Percentiles rank a stretch among this genome's conserved stretches.
These are phyloP conservation scores for Apis laboriosa DNA, from an alignment of 1,140 invertebrate genomes.

Conservation along the genomic window DNA sequence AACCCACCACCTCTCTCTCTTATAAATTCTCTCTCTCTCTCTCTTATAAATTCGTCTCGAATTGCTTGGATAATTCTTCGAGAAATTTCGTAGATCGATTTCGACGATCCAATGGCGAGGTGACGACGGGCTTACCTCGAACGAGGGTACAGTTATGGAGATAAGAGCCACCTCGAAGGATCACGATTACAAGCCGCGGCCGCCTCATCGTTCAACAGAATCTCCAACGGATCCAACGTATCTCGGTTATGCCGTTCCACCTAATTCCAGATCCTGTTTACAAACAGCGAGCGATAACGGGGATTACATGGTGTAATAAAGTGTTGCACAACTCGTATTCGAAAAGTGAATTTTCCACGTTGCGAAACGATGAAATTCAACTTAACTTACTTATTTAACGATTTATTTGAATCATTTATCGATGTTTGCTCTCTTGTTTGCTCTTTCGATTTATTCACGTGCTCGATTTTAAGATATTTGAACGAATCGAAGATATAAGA, in stretches of 20 bases:
- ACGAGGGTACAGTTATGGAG: conserved; percentile 62
- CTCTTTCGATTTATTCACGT: too few relatives aligned
- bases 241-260: conserved; percentile 56
- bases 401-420: neutral
- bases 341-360: conserved; percentile 11
- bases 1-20: too few relatives aligned
- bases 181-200: conserved; percentile 61
- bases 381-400: conserved; percentile 7
- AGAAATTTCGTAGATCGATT: conserved; percentile 48
- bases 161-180: conserved; percentile 66
- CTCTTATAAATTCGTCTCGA: neutral
- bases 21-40: neutral
- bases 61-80: neutral
- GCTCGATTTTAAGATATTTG: too few relatives aligned
- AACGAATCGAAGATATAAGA: too few relatives aligned
- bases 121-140: conserved; percentile 24
- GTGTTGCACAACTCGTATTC: neutral
- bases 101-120: conserved; percentile 13
- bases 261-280: conserved; percentile 64
- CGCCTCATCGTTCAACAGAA: conserved; percentile 61
- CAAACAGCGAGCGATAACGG: conserved; percentile 47
- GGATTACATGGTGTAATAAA: neutral
- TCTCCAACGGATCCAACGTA: conserved; percentile 58
- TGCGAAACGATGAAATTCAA: too few relatives aligned
- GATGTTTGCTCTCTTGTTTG: too few relatives aligned